Base-by-base conservation (phyloP, 1,140 invertebrate species). In the Drosophila bifasciata region DNA sequence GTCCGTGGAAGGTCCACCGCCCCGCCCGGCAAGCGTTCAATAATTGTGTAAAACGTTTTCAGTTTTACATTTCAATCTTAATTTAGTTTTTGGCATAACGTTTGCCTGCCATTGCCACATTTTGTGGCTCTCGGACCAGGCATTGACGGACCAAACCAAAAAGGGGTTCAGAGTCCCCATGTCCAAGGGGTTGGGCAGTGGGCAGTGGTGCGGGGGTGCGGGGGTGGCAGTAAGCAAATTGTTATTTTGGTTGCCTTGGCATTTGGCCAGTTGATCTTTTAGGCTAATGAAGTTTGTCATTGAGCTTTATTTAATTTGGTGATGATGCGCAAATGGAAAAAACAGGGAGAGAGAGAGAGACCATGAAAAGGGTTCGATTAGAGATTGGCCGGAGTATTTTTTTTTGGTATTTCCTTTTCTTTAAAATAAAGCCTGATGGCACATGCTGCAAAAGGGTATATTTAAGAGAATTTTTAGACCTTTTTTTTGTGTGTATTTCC, bases 11-110 rank as follows among this genome's bases (percentile, higher is more conserved):
- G 21, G 4, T 32, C 36, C 17, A 13, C 7, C 43, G n/a, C n/a
- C n/a, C 13, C 9, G 7, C 8, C 36, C 7, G 28, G 21, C 32
- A 55, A 75, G 40, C 72, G 63, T 83, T 79, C 84, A 77, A 89
- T 89, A 90, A 90, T 90, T 91, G 89, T 90, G 79, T 91, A 91
- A 91, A 91, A 80, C 85, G 89, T 89, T 91, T 91, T 91, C 89
- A 91, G 89, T 91, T 91, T 91, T 88, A 91, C 85, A 91, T 91
- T 91, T 91, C 89, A 91, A 91, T 91, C 89, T 91, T 91, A 91
- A 91, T 91, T 91, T 90, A 91, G 89, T 91, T 91, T 86, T 75
- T 75, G 69, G 74, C 84, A 88, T 59, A 84, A 90, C 81, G 83
- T 90, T 90, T 89, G 78, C 83, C 49, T 63, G 61, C 57, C 81